Evolutionary conservation across 2,888 invertebrate genomes (phyloP).

Genomic region (Harpagoxenus sublaevis): DNA sequence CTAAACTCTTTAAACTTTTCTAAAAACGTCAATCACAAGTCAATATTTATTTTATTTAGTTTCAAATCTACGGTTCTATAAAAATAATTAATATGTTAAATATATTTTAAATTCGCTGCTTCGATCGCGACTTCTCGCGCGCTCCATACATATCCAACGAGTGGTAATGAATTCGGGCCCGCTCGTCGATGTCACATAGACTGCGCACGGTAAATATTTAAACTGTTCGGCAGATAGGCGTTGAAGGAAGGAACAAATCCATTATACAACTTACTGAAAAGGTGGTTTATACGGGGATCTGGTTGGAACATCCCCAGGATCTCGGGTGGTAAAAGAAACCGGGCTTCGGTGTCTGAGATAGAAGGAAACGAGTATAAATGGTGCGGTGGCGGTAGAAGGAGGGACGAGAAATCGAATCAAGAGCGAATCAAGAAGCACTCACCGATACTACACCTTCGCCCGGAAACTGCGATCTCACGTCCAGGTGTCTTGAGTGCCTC

Average conservation of each 20-base stretch:
- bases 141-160: neutral
- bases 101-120: neutral
- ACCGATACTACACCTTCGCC: slow-evolving; percentile 79
- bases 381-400: neutral
- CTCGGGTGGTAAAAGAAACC: slow-evolving; percentile 19
- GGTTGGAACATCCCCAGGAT: slow-evolving; percentile 14
- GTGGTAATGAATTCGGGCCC: neutral
- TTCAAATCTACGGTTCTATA: neutral
- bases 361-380: slow-evolving; percentile 27
- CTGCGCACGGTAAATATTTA: slow-evolving; percentile 62
- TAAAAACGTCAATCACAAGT: neutral
- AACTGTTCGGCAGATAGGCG: slow-evolving; percentile 39
- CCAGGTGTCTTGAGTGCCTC: slow-evolving; percentile 85
- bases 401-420: slow-evolving; percentile 66
- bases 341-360: slow-evolving; percentile 19
- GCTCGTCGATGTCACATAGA: slow-evolving; percentile 24
- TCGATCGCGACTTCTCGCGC: neutral
- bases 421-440: slow-evolving; percentile 77
- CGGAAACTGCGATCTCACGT: slow-evolving; percentile 76
- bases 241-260: slow-evolving; percentile 54
- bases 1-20: neutral
- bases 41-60: neutral
- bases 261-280: slow-evolving; percentile 56
- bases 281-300: slow-evolving; percentile 37
- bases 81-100: neutral